Base-by-base conservation (phyloP, 1,140 invertebrate genomes). In the Palaemon carinicauda region DNA sequence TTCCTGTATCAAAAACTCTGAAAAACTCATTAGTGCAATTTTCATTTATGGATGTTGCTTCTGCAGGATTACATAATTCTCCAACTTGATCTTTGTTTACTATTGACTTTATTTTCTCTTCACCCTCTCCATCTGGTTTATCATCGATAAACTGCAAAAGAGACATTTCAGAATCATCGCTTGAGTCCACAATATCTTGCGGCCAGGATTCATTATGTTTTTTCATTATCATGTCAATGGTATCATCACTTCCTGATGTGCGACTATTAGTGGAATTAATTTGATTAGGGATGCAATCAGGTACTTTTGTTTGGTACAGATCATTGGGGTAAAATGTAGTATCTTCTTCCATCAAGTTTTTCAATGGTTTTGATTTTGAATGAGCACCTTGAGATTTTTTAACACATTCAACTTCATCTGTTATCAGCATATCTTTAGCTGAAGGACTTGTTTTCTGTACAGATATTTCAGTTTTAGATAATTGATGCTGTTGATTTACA, bases 141-240 rank as follows among this genome's bases (percentile, higher is more conserved):
- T 80, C 84, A 5, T 24, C 24, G 41, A 86, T 86, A 41, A 80
- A 86, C 10, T 86, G 65, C n/a, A 86, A 24, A 7, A 86, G 52
- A 17, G 84, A 86, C 24, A 54, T 86, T 51, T 86, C 84, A 15
- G 84, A 86, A 15, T 86, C 78, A 41, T 79, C 77, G 33, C 84
- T 80, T 19, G 50, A 51, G 29, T 41, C 53, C 10, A 29, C 29
- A 65, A 54, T 31, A 50, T 77, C 71, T 24, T 17, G 73, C 17
- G 75, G 15, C 24, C 53, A 86, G 15, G 74, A 80, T 80, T 86
- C 84, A 56, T 86, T 80, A 65, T 86, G 77, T n/a, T 79, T 33
- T 24, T 50, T 69, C 3, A 86, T 78, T 29, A 86, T 31, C 50
- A 86, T 50, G 69, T 86, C 84, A 31, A 86, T 86, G 33, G 84